Percentiles rank a stretch among this genome's conserved stretches.
Conservation (phyloP, 2,113 vertebrate genomes). For the Helogale parvula region DNA sequence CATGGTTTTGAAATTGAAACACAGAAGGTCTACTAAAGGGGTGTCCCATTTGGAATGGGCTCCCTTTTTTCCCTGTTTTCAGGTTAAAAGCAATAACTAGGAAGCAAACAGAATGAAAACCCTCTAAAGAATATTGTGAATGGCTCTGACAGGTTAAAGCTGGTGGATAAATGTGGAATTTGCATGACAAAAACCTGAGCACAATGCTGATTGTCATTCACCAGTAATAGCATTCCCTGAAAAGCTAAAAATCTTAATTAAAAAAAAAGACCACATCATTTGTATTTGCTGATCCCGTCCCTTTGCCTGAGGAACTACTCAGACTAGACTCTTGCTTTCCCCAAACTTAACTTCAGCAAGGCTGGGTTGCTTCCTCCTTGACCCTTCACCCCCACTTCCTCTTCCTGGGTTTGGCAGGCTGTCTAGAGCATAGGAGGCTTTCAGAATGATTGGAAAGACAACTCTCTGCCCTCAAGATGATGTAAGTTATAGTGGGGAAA, state of each 20-base stretch:
- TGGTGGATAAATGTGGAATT: conserved; percentile 66
- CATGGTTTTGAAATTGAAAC: conserved; percentile 54
- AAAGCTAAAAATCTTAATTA: conserved; percentile 76
- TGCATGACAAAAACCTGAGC: conserved; percentile 73
- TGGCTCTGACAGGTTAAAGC: conserved; percentile 56
- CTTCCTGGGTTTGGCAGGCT: not conserved
- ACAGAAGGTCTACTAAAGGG: conserved; percentile 31
- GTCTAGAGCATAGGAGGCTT: not conserved
- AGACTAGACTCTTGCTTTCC: not conserved
- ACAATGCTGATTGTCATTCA: conserved; percentile 65
- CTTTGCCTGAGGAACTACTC: conserved; percentile 29
- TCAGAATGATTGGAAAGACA: not conserved
- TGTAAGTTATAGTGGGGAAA: conserved; percentile 21
- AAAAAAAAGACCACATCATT: conserved; percentile 59
- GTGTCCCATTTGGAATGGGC: not conserved
- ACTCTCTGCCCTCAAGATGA: conserved; percentile 29
- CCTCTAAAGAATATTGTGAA: conserved; percentile 47
- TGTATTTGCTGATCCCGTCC: conserved; percentile 43
- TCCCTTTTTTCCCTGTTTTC: not conserved
- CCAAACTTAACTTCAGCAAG: not conserved
- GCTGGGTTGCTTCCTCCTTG: not conserved
- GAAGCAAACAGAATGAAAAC: conserved; percentile 34
- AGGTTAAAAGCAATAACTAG: conserved; percentile 61
- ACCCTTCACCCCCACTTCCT: fast-evolving
- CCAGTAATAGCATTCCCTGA: conserved; percentile 52